phyloP scores from a whole-genome alignment of 2,888 invertebrate species.

The Adelphocoris suturalis region DNA sequence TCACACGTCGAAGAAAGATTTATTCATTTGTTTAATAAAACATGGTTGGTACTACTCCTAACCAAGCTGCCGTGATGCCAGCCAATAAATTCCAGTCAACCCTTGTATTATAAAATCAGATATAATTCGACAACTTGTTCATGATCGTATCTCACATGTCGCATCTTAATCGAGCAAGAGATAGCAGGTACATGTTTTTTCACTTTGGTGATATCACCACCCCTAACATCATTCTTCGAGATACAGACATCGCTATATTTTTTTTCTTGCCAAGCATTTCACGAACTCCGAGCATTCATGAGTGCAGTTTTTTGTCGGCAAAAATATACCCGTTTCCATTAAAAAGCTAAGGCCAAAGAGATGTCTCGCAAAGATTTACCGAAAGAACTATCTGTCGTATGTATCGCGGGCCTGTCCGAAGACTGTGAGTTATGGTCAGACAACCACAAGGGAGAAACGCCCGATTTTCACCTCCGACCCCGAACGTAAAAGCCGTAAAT shows the following conservation, averaged over 20 bases:
- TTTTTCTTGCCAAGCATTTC: background rate
- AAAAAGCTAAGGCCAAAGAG: constrained; percentile 21
- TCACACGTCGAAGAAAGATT: no score
- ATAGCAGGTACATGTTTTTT: constrained; percentile 1
- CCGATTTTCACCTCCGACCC: constrained; percentile 27
- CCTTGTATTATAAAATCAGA: no score
- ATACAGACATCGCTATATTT: background rate
- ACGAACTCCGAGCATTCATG: background rate
- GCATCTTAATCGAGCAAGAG: no score
- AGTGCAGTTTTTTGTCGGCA: background rate
- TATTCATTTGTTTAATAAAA: no score
- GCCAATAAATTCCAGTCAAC: no score
- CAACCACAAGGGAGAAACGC: constrained; percentile 13
- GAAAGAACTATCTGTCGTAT: constrained; percentile 22
- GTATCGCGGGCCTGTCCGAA: background rate
- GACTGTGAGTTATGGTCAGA: background rate
- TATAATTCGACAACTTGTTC: no score
- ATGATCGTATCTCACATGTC: no score
- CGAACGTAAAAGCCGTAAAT: constrained; percentile 19
- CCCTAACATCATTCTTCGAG: background rate
- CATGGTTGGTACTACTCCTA: no score
- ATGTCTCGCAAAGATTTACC: constrained; percentile 13
- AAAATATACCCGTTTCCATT: constrained; percentile 15
- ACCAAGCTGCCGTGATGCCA: no score
- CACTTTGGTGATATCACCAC: constrained; percentile 2